Percentiles rank a stretch among this genome's conserved stretches.
Evolutionary conservation across 1,140 invertebrate genomes (phyloP).

Genomic region (Microplitis mediator): DNA sequence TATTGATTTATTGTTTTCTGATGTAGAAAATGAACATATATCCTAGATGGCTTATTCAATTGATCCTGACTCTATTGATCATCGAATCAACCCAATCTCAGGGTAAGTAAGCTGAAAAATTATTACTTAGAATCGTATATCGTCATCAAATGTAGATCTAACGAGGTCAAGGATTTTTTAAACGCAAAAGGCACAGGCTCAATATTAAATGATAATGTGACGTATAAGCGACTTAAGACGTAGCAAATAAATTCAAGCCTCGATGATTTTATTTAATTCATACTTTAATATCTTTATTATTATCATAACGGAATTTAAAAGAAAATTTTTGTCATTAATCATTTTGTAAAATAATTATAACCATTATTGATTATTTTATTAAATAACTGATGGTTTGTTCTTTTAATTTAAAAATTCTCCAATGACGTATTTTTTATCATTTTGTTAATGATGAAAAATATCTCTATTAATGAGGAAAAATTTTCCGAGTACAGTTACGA

Average conservation of each 20-base stretch:
- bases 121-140: background rate
- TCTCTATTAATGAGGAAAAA: too few relatives aligned
- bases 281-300: too few relatives aligned
- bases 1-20: too few relatives aligned
- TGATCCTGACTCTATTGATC: conserved; percentile 1
- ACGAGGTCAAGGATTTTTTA: background rate
- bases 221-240: background rate
- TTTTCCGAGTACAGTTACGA: too few relatives aligned
- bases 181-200: background rate
- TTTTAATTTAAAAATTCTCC: too few relatives aligned
- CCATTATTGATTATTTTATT: too few relatives aligned
- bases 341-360: too few relatives aligned
- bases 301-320: too few relatives aligned
- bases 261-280: background rate
- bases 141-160: background rate
- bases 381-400: too few relatives aligned
- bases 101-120: conserved; percentile 8
- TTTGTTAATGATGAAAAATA: too few relatives aligned
- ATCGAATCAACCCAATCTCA: background rate
- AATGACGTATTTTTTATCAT: too few relatives aligned
- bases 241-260: background rate
- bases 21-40: background rate
- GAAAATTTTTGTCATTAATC: too few relatives aligned
- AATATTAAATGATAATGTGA: background rate
- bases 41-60: background rate